Percentiles rank a stretch among this genome's conserved stretches.
Conservation (phyloP, 2,113 vertebrate genomes). For the Ancistrus triradiatus region DNA sequence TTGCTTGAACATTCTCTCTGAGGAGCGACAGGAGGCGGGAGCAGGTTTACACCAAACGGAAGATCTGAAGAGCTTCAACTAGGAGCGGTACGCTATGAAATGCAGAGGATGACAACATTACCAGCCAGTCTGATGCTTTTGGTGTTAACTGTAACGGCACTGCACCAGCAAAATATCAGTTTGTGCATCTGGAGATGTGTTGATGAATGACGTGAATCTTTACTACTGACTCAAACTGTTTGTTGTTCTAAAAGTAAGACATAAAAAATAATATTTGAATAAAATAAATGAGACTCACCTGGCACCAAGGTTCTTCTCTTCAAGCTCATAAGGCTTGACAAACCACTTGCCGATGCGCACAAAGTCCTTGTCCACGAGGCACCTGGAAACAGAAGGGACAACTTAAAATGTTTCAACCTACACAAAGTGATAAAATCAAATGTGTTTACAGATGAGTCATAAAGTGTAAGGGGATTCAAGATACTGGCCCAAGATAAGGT, state of each 20-base stretch:
- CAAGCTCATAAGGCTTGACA: conserved; percentile 88
- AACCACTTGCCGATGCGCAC: conserved; percentile 96
- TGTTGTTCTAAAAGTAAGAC: too few species aligned
- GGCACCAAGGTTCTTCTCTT: conserved; percentile 87
- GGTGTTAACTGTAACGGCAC: too few species aligned
- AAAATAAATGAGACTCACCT: too few species aligned
- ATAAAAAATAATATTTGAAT: too few species aligned
- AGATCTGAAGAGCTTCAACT: too few species aligned
- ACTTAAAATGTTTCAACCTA: conserved; percentile 8
- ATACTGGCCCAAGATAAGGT: not conserved
- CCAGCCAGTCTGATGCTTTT: not conserved
- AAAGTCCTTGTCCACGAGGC: conserved; percentile 95
- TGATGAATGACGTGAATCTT: too few species aligned
- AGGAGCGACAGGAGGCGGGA: not conserved
- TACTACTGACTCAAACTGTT: too few species aligned
- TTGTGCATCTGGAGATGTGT: too few species aligned
- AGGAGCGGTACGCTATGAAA: too few species aligned
- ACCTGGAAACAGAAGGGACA: conserved; percentile 68
- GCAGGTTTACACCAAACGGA: too few species aligned
- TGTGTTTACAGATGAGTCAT: conserved; percentile 10
- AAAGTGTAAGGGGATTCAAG: conserved; percentile 5
- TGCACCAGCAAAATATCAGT: too few species aligned
- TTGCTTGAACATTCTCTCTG: not conserved
- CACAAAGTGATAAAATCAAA: not conserved
- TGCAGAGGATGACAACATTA: too few species aligned